Evolutionary conservation across 35 echinoderm and acorn worm genomes (phyloP), one percentile per base, ranked within the genome.

Genomic region (Eucidaris tribuloides): DNA sequence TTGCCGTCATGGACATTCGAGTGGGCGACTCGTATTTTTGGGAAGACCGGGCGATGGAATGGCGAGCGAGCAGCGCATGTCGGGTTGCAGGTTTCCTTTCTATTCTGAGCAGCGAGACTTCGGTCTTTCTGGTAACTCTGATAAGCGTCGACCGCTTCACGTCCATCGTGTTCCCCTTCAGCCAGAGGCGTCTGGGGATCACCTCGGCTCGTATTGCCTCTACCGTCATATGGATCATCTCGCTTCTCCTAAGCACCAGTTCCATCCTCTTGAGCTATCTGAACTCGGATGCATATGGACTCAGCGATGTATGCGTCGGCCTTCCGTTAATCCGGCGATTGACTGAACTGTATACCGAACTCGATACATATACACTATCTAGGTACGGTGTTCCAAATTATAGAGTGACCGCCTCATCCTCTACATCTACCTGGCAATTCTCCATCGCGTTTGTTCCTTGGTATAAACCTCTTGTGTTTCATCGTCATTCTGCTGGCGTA

Each of bases 91-190:
- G 93, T 11, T 90, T 96, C 58, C 43, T 96, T 5, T 79, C 88
- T 17, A 66, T 83, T 2, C 20, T 96, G 11, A 86, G 88, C 23
- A 91, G 87, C 45, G 78, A 91, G 40, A 58, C 79, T 41, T 90
- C 93, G 5, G 84, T 96, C 24, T 85, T 87, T 34, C 64, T 96
- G 54, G 52, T 96, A 6, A 86, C 83, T 2, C 28, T 84, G 5
- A 86, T 96, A 22, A 91, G 82, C 33, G 27, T 96, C 20, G 83
- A 90, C 31, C 70, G 93, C 38, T 90, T 96, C 68, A 54, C 91
- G 6, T 83, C 54, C 30, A 49, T 91, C 20, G 79, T 96, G 23
- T 96, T 87, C 79, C 93, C 93, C 3, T 90, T 91, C 79, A 85
- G 77, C 38, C 46, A 71, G 33, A 56, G 72, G 3, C 82, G 76